phyloP scores from a whole-genome alignment of 2,113 vertebrate species.

The Elephas maximus region DNA sequence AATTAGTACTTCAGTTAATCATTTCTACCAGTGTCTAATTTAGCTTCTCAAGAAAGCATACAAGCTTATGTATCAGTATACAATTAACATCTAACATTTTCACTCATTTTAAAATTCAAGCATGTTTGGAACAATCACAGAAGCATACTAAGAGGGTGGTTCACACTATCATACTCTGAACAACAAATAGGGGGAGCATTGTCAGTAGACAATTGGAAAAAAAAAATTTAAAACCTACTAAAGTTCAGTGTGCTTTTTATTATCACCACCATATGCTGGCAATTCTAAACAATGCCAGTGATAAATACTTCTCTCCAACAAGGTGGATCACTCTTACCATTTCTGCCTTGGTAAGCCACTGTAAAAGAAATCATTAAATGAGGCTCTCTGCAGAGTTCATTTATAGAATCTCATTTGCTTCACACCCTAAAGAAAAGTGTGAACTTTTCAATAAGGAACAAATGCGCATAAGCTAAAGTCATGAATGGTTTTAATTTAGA shows the following conservation, averaged over 20 bases:
- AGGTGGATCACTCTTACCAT: fast-evolving
- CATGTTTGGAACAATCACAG: background rate
- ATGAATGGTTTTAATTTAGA: background rate
- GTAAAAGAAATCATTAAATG: background rate
- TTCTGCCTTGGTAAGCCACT: background rate
- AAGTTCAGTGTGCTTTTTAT: background rate
- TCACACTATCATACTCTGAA: background rate
- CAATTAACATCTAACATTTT: background rate
- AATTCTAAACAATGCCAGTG: background rate
- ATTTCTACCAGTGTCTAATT: conserved; percentile 55
- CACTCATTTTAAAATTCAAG: conserved; percentile 37
- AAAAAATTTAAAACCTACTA: background rate
- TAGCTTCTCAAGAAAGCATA: conserved; percentile 21
- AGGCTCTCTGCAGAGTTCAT: background rate
- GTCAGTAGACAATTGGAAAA: background rate
- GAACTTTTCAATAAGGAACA: background rate
- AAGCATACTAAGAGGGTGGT: background rate
- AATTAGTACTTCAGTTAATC: conserved; percentile 58
- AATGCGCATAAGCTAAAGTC: background rate
- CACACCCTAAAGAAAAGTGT: background rate
- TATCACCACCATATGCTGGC: background rate
- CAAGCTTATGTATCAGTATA: background rate
- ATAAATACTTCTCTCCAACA: background rate
- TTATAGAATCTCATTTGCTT: background rate
- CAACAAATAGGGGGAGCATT: background rate